Percentiles rank a stretch among this genome's conserved stretches.
These are phyloP conservation scores for Vulpes vulpes DNA, from an alignment of 2,113 vertebrate species.

Conservation along the genomic window DNA sequence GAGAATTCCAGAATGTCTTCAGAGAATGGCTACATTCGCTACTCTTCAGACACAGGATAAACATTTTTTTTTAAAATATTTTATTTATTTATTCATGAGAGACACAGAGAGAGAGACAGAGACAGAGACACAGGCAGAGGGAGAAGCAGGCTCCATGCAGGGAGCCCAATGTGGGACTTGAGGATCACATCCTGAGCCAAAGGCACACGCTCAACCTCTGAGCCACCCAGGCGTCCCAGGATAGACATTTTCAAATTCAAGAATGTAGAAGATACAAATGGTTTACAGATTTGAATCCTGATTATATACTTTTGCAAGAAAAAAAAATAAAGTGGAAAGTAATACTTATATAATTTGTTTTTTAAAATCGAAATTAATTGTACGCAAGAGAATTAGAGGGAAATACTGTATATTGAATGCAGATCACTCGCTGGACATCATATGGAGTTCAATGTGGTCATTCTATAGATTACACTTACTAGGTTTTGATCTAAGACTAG, in stretches of 20 bases:
- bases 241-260: slow-evolving; percentile 44
- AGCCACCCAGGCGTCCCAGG: neutral
- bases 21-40: neutral
- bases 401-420: slow-evolving; percentile 70
- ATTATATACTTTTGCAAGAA: slow-evolving; percentile 22
- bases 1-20: slow-evolving; percentile 34
- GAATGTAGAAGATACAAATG: neutral
- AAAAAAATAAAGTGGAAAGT: slow-evolving; percentile 4
- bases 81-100: too few relatives aligned
- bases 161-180: too few relatives aligned
- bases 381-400: slow-evolving; percentile 46
- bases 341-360: slow-evolving; percentile 47
- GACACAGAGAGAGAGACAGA: too few relatives aligned
- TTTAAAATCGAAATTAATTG: slow-evolving; percentile 70
- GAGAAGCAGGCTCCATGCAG: too few relatives aligned
- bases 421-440: slow-evolving; percentile 46
- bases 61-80: neutral
- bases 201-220: too few relatives aligned
- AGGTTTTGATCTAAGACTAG: slow-evolving; percentile 66
- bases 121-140: too few relatives aligned
- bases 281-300: slow-evolving; percentile 34
- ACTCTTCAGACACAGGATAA: slow-evolving; percentile 12
- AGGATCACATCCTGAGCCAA: too few relatives aligned
- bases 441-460: slow-evolving; percentile 61
- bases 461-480: slow-evolving; percentile 65